phyloP scores from a whole-genome alignment of 2,888 invertebrate genomes.

The Incurvaria masculella region DNA sequence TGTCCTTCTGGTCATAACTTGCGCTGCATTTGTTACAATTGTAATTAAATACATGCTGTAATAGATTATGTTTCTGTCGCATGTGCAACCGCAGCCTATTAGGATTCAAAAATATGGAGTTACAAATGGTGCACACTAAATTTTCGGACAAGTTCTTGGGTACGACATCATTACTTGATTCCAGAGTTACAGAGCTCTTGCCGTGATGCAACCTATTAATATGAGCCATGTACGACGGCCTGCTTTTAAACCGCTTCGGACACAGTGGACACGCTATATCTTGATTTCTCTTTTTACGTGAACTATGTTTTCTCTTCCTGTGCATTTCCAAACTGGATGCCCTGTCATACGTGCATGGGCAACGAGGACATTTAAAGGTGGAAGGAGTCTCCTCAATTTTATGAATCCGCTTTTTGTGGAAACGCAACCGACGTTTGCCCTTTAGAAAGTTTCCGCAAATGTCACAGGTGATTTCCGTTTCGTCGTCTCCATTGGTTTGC shows the following conservation, averaged over 20 bases:
- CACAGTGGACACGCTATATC: slow-evolving; percentile 42
- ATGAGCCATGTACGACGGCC: slow-evolving; percentile 43
- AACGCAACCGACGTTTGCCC: slow-evolving; percentile 34
- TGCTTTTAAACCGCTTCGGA: slow-evolving; percentile 34
- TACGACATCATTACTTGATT: no score
- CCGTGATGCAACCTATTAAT: slow-evolving; percentile 39
- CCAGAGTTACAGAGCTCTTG: slow-evolving; percentile 24
- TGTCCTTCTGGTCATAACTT: slow-evolving; percentile 42
- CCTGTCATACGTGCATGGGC: slow-evolving; percentile 24
- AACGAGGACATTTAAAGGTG: slow-evolving; percentile 33
- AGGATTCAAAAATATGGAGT: slow-evolving; percentile 37
- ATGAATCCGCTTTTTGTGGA: slow-evolving; percentile 47
- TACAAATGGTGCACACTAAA: no score
- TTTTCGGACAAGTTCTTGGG: slow-evolving; percentile 18
- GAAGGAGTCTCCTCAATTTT: slow-evolving; percentile 37
- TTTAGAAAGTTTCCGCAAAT: slow-evolving; percentile 44
- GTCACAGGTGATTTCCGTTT: slow-evolving; percentile 36
- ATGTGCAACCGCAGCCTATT: slow-evolving; percentile 43
- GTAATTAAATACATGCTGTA: slow-evolving; percentile 36
- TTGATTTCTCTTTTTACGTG: slow-evolving; percentile 26
- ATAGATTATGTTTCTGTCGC: slow-evolving; percentile 42
- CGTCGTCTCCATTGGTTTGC: slow-evolving; percentile 24
- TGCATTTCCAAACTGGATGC: slow-evolving; percentile 35
- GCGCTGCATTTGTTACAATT: slow-evolving; percentile 41
- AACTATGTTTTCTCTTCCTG: slow-evolving; percentile 35